Base-by-base conservation (phyloP, 2,113 vertebrate species). In the Dolichallabes microphthalmus region DNA sequence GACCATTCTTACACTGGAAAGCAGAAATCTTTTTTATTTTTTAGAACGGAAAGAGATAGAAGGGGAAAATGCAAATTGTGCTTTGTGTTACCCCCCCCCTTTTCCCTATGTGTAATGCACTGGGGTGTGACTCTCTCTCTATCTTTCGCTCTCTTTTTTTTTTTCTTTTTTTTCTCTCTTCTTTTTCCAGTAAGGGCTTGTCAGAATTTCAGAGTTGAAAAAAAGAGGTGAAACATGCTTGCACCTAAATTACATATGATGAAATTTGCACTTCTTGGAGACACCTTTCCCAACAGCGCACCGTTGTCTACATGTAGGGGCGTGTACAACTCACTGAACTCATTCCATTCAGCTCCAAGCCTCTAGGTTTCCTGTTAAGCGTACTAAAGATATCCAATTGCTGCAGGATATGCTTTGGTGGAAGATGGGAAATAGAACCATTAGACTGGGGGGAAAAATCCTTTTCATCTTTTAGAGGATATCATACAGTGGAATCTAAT, bases 191-290 rank as follows among this genome's bases (percentile, higher is more conserved):
- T 82, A 89, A 90, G 87, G 88, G 90, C 88, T 90, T 66, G 30
- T 79, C 85, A 80, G 66, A 69, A 84, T 87, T 82, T 75, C 77
- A 82, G 45, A 79, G 30, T 50, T 50, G 74, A 61, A 84, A 87
- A 68, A 73, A 77, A 71, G 86, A 68, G 55, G 81, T 61, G 13
- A 74, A 83, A 84, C 64, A 4, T 53, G 60, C 66, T 86, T 84
- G 82, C 64, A 83, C 83, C 85, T 75, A 61, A 66, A 76, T 68
- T 76, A 66, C 68, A 77, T 55, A 80, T 77, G 7, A 30, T 88
- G 60, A 76, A 63, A 86, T 86, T 89, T 90, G 90, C 90, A 90
- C 90, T 89, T 89, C 50, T 76, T 78, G 27, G 50, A 80, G 52
- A 83, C 77, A 10, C 52, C n/a, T 61, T 60, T 73, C 39, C 66